Base-by-base conservation (phyloP, 1,140 invertebrate species). In the Drosophila rufa region DNA sequence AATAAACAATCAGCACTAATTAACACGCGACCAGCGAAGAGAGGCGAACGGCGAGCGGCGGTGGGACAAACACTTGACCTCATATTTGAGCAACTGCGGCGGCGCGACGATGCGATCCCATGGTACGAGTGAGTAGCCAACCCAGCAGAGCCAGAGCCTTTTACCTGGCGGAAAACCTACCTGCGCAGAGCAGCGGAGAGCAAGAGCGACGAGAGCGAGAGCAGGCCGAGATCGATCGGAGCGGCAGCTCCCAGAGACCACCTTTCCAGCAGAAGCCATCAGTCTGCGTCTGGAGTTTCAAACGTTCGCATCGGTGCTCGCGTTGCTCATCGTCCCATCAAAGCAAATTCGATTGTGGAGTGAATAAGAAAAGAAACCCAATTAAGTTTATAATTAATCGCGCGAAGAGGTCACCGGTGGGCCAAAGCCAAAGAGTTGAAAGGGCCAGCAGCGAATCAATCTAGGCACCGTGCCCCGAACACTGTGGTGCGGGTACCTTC, bases 61-160 rank as follows among this genome's bases (percentile, higher is more conserved):
- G 81, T 75, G 33, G 22, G 53, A 75, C 70, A 84, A 81, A 81
- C 85, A 90, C 85, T 89, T 89, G 84, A 89, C 84, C 84, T 73
- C 84, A 90, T 89, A 85, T 89, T 79, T 90, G 78, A 84, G 73
- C 84, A 78, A 82, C 82, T 80, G 84, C 75, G 27, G 53, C 33
- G 33, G 50, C 36, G 33, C 46, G 30, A 33, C 30, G 15, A 33
- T 22, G 0, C 27, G 45, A 38, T 51, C 46, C 33, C 45, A n/a
- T 53, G 47, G 59, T n/a, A 14, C 48, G n/a, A 43, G 40, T 48
- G 25, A 33, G 58, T 53, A 19, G 30, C 46, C 27, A 45, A 8
- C 45, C 27, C 58, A 38, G 19, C 56, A 42, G 70, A 46, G 65
- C 46, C 30, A 27, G 11, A 60, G 68, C 76, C 77, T 79, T 59